Percentiles rank a stretch among this genome's conserved stretches.
Evolutionary conservation across 64 coral and sea anemone species (phyloP).

Genomic region (Stylophora pistillata): DNA sequence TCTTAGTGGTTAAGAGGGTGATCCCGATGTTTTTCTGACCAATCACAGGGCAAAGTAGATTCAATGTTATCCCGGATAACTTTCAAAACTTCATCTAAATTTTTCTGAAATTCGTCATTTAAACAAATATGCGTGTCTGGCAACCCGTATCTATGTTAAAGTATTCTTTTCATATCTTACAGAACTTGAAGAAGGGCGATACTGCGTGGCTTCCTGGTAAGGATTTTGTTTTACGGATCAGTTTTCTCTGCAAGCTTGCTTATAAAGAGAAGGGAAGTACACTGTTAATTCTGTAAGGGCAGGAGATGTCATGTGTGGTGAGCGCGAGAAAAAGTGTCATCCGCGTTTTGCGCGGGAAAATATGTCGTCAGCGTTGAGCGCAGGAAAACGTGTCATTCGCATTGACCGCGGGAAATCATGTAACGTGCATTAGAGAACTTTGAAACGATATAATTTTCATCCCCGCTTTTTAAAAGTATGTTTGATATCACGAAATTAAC

Average conservation of each 20-base stretch:
- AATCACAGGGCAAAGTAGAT: neutral
- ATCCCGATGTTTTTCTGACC: neutral
- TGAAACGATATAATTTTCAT: too few species aligned
- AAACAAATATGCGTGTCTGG: neutral
- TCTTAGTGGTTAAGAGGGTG: too few species aligned
- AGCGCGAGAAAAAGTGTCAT: neutral
- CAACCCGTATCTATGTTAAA: neutral
- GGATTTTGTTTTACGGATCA: neutral
- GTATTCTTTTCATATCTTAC: neutral
- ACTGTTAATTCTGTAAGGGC: too few species aligned
- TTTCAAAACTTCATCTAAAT: too few species aligned
- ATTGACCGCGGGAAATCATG: neutral
- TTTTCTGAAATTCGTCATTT: too few species aligned
- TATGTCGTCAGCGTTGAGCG: too few species aligned
- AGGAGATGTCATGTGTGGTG: neutral
- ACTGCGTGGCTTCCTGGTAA: slow-evolving; percentile 54
- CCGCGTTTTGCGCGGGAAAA: neutral
- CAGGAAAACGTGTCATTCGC: neutral
- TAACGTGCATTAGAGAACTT: too few species aligned
- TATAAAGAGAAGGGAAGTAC: too few species aligned
- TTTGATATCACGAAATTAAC: too few species aligned
- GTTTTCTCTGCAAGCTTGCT: too few species aligned
- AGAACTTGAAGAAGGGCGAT: slow-evolving; percentile 54
- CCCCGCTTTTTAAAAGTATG: too few species aligned
- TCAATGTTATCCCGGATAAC: too few species aligned